These are phyloP conservation scores for Nasonia oneida DNA, from an alignment of 2,888 invertebrate genomes.

Conservation along the genomic window DNA sequence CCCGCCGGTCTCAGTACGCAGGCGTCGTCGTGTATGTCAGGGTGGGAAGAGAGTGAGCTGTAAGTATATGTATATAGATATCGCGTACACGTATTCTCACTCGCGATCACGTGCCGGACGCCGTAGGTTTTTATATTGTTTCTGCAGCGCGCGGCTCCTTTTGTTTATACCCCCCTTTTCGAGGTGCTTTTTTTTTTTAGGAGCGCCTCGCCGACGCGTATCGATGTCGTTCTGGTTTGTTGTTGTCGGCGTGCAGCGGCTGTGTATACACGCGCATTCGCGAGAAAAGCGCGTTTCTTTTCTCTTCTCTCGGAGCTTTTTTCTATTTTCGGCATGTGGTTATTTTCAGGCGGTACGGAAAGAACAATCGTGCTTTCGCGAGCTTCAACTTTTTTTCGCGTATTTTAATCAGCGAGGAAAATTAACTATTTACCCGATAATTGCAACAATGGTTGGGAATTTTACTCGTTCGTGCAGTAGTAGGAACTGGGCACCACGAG, in stretches of 20 bases:
- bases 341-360: not conserved
- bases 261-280: no score
- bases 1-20: slow-evolving; percentile 28
- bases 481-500: no score
- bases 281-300: no score
- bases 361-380: not conserved
- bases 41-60: not conserved
- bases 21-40: not conserved
- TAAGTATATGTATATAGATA: not conserved
- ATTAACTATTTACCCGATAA: no score
- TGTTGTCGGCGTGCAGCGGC: no score
- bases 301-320: not conserved
- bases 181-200: not conserved
- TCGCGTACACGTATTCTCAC: not conserved
- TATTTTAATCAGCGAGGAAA: no score
- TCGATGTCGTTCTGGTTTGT: not conserved
- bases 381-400: no score
- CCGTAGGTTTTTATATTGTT: not conserved
- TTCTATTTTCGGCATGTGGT: not conserved
- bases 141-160: not conserved
- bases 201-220: not conserved
- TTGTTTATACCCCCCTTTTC: not conserved
- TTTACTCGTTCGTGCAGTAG: no score
- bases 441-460: no score
- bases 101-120: not conserved